Evolutionary conservation across 2,113 vertebrate species (phyloP).

Genomic region (Rattus norvegicus): DNA sequence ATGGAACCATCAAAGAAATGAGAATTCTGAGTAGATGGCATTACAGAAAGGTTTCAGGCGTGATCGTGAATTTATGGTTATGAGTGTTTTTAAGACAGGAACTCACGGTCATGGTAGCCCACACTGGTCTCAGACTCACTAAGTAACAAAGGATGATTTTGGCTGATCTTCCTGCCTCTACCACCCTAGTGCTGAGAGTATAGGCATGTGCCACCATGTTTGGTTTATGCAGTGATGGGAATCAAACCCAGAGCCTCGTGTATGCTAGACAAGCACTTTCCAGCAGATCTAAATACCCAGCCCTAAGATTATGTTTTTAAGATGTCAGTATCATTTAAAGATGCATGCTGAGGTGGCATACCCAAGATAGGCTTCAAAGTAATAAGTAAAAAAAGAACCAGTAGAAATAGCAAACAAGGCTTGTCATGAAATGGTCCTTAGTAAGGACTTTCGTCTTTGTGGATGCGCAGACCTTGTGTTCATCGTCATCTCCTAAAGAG

Average conservation of each 20-base stretch:
- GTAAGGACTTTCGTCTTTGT: not conserved
- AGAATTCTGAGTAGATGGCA: not conserved
- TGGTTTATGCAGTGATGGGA: not conserved
- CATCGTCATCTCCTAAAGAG: not conserved
- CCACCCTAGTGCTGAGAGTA: not conserved
- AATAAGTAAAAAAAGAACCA: not conserved
- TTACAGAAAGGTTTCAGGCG: not conserved
- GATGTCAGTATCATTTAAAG: not conserved
- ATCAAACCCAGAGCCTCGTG: not conserved
- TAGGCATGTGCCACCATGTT: not conserved
- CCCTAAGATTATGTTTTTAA: not conserved
- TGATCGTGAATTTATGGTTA: not conserved
- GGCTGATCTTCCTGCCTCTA: not conserved
- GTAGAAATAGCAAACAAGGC: not conserved
- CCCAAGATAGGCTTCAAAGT: not conserved
- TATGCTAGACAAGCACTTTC: not conserved
- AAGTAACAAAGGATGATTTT: not conserved
- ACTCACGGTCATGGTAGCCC: not conserved
- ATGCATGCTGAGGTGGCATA: not conserved
- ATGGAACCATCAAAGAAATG: not conserved
- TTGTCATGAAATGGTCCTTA: not conserved
- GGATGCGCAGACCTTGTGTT: not conserved
- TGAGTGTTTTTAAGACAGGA: not conserved
- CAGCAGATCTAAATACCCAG: not conserved
- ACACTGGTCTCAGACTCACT: not conserved